A percentile compares a stretch with the other conserved stretches of the same genome.
These are phyloP conservation scores for Eidolon dupreanum DNA, from an alignment of 2,797 vertebrate genomes.

Conservation along the genomic window DNA sequence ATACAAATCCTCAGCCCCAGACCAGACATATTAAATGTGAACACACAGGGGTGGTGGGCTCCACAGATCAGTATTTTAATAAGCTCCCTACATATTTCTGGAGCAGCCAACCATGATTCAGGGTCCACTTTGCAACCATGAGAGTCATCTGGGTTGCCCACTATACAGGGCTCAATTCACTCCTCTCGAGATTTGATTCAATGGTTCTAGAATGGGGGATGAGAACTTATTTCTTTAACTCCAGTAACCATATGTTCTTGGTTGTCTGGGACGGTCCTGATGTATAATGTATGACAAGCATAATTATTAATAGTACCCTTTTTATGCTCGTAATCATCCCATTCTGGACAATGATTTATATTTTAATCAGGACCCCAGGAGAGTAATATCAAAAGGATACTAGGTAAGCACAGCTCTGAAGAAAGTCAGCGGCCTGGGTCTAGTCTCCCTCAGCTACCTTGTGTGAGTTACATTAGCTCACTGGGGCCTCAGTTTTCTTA, in stretches of 20 bases:
- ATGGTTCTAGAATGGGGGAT: rapidly evolving
- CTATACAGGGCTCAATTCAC: too few species aligned
- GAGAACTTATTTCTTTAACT: not conserved
- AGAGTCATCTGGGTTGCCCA: not conserved
- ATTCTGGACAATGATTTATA: not conserved
- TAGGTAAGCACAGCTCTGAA: not conserved
- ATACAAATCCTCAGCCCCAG: not conserved
- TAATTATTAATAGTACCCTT: not conserved
- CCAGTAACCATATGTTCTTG: not conserved
- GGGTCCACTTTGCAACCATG: rapidly evolving
- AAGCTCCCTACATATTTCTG: slow-evolving; percentile 23
- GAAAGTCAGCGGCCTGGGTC: not conserved
- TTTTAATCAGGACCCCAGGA: not conserved
- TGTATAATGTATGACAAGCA: too few species aligned
- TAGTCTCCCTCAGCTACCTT: not conserved
- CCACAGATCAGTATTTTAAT: not conserved
- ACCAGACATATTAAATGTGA: not conserved
- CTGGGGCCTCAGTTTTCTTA: not conserved
- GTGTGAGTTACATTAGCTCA: not conserved
- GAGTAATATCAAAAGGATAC: not conserved
- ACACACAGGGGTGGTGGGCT: not conserved
- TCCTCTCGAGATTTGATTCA: not conserved
- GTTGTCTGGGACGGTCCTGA: not conserved
- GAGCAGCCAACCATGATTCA: not conserved
- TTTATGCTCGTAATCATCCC: not conserved